phyloP scores from a whole-genome alignment of 2,113 vertebrate genomes.

The Fulmarus glacialis region DNA sequence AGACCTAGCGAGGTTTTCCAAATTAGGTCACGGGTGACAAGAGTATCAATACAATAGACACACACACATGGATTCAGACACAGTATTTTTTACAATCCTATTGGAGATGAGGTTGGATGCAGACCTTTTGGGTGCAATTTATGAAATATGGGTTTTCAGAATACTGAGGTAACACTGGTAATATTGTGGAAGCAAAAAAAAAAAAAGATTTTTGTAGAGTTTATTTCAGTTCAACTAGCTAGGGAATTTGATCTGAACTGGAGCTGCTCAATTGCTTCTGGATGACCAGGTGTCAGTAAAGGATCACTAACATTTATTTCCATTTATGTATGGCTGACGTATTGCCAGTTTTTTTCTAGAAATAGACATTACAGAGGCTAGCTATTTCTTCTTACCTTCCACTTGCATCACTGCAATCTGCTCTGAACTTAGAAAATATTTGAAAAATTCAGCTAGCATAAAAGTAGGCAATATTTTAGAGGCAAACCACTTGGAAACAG shows the following conservation, averaged over 20 bases:
- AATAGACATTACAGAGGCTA: slow-evolving; percentile 1
- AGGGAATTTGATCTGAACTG: neutral
- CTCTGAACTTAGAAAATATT: neutral
- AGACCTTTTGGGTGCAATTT: neutral
- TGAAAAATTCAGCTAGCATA: neutral
- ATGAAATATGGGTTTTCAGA: neutral
- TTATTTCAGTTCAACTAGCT: neutral
- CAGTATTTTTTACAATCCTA: neutral
- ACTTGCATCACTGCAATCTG: slow-evolving; percentile 36
- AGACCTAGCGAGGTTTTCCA: neutral
- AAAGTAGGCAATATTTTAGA: neutral
- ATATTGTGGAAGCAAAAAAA: neutral
- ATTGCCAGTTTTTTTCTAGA: slow-evolving; percentile 6
- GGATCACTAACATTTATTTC: neutral
- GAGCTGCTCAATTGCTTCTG: neutral
- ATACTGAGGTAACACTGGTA: neutral
- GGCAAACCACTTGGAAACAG: slow-evolving; percentile 34
- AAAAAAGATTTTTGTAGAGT: neutral
- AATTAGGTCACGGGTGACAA: neutral
- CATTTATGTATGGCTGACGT: neutral
- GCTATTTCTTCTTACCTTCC: neutral
- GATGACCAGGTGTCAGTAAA: neutral
- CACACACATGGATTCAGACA: neutral
- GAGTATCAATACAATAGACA: neutral
- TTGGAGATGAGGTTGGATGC: neutral